phyloP scores from a whole-genome alignment of 2,797 vertebrate genomes.

The Gila robusta region DNA sequence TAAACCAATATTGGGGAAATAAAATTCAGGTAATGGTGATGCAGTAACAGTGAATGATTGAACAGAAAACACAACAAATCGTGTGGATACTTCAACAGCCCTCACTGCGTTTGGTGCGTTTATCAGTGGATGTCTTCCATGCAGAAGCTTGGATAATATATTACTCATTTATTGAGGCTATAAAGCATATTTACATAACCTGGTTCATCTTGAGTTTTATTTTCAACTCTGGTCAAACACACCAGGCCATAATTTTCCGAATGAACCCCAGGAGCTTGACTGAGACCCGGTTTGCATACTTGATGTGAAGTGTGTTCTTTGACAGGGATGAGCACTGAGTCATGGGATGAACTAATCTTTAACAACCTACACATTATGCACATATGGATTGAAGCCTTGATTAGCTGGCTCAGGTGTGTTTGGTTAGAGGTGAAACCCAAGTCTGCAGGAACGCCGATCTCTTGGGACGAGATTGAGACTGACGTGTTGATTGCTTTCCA shows the following conservation, averaged over 20 bases:
- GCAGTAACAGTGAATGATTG: neutral
- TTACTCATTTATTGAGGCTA: neutral
- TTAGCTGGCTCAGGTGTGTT: constrained; percentile 20
- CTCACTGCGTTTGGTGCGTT: too few species aligned
- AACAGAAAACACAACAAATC: too few species aligned
- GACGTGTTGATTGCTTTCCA: constrained; percentile 31
- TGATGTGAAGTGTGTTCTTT: neutral
- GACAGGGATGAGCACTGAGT: neutral
- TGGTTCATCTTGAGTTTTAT: neutral
- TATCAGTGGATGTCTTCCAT: neutral
- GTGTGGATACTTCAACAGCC: neutral
- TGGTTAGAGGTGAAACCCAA: neutral
- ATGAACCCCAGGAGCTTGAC: neutral
- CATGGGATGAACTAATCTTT: neutral
- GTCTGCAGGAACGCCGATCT: neutral
- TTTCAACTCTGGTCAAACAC: neutral
- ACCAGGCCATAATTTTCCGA: neutral
- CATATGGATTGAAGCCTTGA: neutral
- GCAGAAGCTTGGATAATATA: neutral
- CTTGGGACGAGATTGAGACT: neutral
- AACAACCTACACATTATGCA: neutral
- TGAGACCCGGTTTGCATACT: neutral
- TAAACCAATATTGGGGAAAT: neutral
- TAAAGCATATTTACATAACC: constrained; percentile 20
- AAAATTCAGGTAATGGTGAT: neutral